Evolutionary conservation across 2,888 invertebrate species (phyloP), one percentile per base, ranked within the genome.

Genomic region (Lithosia quadra): DNA sequence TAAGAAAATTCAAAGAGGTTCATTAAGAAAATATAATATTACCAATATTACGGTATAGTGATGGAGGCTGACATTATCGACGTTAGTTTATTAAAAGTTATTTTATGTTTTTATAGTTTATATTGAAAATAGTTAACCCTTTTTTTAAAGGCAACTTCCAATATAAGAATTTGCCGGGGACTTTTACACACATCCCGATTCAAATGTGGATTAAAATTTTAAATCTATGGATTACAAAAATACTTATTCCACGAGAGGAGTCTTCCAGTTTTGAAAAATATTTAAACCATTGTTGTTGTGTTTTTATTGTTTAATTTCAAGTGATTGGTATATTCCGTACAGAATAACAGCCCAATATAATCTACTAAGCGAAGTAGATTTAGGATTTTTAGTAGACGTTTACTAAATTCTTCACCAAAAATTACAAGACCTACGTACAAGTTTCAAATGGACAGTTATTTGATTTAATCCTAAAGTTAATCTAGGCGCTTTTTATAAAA

Each of bases 401-500:
- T 71, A 69, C 75, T 81, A 75, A 72, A 69, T 66, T 28, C 63
- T 76, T 74, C 75, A 73, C 58, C 67, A 39, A 67, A 75, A 76
- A 76, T 72, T 73, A 76, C 68, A 71, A 67, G 69, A 71, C 63
- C 80, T 83, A 84, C 75, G 33, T 75, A 76, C 67, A 74, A 78
- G 68, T 77, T 70, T 76, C 72, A 67, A 73, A 71, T 85, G 84
- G 84, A 86, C 86, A 87, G 81, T 79, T 75, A 74, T 33, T 74
- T 73, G 71, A 63, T 74, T 73, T 79, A 81, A 67, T 49, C 74
- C 79, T 83, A 81, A 72, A 67, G 71, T 76, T 79, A 85, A 84
- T 77, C 71, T 84, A 86, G 80, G 79, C 81, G 68, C 79, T 84
- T 82, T 77, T 76, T 84, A 82, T 80, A 83, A 86, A 86, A 83